These are phyloP conservation scores for Drosophila subquinaria DNA, from an alignment of 2,888 invertebrate species.

Conservation along the genomic window DNA sequence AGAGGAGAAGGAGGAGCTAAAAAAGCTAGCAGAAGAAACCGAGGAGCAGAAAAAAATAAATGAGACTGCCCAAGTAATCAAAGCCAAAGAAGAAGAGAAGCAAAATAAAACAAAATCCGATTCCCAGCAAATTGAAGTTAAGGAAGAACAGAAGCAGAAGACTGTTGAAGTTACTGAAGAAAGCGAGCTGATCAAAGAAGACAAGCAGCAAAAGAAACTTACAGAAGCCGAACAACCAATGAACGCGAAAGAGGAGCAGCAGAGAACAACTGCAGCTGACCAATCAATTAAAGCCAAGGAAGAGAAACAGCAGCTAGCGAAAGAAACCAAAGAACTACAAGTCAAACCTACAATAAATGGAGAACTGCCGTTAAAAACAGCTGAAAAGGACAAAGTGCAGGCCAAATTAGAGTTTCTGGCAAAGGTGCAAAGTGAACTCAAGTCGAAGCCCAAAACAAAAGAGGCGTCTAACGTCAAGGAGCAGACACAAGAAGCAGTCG, in stretches of 20 bases:
- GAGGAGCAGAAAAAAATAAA: background rate
- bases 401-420: slow-evolving; percentile 57
- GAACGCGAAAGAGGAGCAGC: background rate
- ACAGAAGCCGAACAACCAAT: background rate
- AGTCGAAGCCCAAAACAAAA: slow-evolving; percentile 47
- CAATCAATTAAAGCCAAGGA: background rate
- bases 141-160: background rate
- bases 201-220: background rate
- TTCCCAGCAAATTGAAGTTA: no score
- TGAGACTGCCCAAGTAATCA: background rate
- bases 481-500: background rate
- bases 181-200: background rate
- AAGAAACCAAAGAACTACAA: background rate
- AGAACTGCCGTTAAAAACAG: background rate
- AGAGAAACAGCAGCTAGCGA: background rate
- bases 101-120: background rate
- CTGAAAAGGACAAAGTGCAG: slow-evolving; percentile 38
- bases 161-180: background rate
- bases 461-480: background rate
- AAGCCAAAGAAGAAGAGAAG: background rate
- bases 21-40: background rate
- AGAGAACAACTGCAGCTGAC: background rate
- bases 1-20: background rate
- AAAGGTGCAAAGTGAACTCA: slow-evolving; percentile 62
- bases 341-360: slow-evolving; percentile 3